A percentile compares a stretch with the other conserved stretches of the same genome.
Evolutionary conservation across 2,113 vertebrate genomes (phyloP).

Genomic region (Lucifuga dentata): DNA sequence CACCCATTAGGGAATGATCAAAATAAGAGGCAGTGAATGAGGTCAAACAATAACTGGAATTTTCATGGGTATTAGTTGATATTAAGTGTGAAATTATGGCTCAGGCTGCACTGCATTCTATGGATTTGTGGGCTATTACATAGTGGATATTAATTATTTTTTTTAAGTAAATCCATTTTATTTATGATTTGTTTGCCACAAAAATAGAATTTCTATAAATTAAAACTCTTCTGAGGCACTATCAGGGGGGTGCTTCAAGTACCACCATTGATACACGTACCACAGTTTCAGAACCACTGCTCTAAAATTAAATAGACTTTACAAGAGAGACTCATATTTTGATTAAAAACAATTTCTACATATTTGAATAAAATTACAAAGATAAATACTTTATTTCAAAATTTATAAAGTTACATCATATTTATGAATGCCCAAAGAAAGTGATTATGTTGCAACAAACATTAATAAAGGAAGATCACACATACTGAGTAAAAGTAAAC

Average conservation of each 20-base stretch:
- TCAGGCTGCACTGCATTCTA: not conserved
- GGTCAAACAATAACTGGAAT: not conserved
- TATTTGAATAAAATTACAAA: not conserved
- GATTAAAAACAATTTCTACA: not conserved
- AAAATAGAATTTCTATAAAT: too few species aligned
- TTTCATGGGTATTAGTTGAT: not conserved
- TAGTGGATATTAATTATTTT: too few species aligned
- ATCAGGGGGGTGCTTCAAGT: too few species aligned
- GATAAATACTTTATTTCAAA: conserved; percentile 45
- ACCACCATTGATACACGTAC: too few species aligned
- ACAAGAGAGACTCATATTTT: not conserved
- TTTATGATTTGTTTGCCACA: too few species aligned
- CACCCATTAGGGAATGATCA: not conserved
- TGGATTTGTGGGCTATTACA: too few species aligned
- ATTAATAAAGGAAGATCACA: not conserved
- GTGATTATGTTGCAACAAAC: not conserved
- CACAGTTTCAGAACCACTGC: too few species aligned
- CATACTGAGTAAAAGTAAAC: not conserved
- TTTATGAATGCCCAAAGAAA: not conserved
- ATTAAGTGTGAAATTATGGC: not conserved
- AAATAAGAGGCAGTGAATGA: not conserved
- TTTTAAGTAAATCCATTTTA: too few species aligned
- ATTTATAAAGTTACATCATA: not conserved
- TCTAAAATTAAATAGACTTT: not conserved
- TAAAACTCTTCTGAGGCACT: too few species aligned